Conservation (phyloP, 2,113 vertebrate genomes). For the Hemicordylus capensis region DNA sequence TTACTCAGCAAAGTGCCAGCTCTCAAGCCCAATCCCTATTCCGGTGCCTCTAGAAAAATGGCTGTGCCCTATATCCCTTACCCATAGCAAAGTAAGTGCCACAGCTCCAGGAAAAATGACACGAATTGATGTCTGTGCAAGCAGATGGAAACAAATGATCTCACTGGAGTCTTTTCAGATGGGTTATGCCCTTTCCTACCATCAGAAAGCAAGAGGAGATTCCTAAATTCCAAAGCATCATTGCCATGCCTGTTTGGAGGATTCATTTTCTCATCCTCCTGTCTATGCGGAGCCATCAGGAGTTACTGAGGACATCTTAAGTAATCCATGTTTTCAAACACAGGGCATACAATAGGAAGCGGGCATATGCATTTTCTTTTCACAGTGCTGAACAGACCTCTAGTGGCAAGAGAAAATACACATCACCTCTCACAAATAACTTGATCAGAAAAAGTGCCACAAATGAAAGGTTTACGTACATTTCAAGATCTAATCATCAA, state of each 20-base stretch:
- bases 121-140: background rate
- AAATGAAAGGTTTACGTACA: background rate
- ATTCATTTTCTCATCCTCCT: background rate
- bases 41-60: background rate
- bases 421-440: background rate
- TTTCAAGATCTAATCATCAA: background rate
- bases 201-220: background rate
- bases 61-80: background rate
- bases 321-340: background rate
- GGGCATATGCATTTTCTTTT: background rate
- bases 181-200: background rate
- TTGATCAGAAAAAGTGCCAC: background rate
- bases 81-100: background rate
- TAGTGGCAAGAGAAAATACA: conserved; percentile 4
- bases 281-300: background rate
- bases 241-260: background rate
- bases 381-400: background rate
- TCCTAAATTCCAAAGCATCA: background rate
- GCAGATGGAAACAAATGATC: background rate
- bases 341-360: background rate
- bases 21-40: background rate
- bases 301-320: background rate
- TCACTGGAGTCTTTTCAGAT: background rate
- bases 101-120: background rate
- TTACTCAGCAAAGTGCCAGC: background rate